A percentile compares a stretch with the other conserved stretches of the same genome.
Conservation (phyloP, 2,797 vertebrate species). For the Falco concolor region DNA sequence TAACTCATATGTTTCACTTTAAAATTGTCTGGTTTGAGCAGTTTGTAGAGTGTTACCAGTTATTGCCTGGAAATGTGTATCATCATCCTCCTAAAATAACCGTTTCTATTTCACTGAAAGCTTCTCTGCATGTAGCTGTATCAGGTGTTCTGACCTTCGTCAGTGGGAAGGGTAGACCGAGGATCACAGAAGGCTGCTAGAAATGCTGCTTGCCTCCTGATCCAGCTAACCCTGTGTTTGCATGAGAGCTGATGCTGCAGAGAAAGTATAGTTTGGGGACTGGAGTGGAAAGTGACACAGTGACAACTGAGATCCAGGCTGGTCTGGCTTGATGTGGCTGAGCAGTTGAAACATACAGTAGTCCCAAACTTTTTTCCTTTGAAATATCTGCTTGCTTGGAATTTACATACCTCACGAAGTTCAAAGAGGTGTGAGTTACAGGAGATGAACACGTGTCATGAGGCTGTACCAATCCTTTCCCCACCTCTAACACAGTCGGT, state of each 20-base stretch:
- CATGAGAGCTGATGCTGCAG: background rate
- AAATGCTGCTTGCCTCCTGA: background rate
- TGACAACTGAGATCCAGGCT: background rate
- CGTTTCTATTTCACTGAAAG: background rate
- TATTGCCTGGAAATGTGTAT: background rate
- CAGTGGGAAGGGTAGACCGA: background rate
- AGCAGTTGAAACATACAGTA: background rate
- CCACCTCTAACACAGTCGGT: accelerated
- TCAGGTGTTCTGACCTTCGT: background rate
- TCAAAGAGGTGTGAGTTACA: background rate
- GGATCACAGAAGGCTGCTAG: background rate
- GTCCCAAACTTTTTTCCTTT: background rate
- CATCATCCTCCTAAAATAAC: background rate
- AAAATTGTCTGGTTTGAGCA: background rate
- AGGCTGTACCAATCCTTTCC: background rate
- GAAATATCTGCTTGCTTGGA: background rate
- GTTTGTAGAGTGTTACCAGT: background rate
- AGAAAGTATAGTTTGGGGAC: background rate
- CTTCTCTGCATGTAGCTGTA: background rate
- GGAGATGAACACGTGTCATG: background rate
- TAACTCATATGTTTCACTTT: background rate
- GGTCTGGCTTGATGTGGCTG: background rate
- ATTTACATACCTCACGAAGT: background rate
- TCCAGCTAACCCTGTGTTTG: background rate
- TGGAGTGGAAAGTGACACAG: background rate